Evolutionary conservation across 2,888 invertebrate species (phyloP).

Genomic region (Tipula helvola): DNA sequence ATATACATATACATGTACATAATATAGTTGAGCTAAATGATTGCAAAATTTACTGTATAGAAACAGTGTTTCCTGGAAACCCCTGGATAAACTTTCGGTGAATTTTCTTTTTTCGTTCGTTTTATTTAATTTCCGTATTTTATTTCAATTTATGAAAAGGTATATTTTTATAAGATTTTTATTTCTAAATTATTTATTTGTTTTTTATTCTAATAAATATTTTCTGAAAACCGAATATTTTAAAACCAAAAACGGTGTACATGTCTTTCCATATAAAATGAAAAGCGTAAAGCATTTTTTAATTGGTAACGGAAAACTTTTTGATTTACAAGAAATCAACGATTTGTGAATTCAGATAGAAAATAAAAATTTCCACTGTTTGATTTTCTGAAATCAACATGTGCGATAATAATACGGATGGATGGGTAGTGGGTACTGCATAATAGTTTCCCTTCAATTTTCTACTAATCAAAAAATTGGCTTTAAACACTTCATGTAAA

Average conservation of each 20-base stretch:
- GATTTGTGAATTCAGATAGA: not conserved
- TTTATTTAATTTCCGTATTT: not conserved
- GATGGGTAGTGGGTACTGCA: not conserved
- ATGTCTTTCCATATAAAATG: not conserved
- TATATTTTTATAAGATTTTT: not conserved
- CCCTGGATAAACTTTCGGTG: not conserved
- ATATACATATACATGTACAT: not conserved
- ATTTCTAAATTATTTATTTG: not conserved
- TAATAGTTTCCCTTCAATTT: not conserved
- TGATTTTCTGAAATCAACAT: not conserved
- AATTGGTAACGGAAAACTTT: not conserved
- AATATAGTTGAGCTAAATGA: not conserved
- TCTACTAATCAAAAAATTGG: not conserved
- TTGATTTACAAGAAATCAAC: not conserved
- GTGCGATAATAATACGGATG: no score
- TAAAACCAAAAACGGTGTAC: not conserved
- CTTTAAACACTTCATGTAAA: not conserved
- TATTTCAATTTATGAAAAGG: not conserved
- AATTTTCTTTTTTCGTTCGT: not conserved
- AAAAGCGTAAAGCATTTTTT: not conserved
- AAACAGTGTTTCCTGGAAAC: not conserved
- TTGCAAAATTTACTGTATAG: not conserved
- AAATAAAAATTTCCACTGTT: not conserved
- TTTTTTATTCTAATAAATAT: not conserved
- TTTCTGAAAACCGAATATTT: not conserved